Base-by-base conservation (phyloP, 2,797 vertebrate species). In the Mastacembelus armatus region DNA sequence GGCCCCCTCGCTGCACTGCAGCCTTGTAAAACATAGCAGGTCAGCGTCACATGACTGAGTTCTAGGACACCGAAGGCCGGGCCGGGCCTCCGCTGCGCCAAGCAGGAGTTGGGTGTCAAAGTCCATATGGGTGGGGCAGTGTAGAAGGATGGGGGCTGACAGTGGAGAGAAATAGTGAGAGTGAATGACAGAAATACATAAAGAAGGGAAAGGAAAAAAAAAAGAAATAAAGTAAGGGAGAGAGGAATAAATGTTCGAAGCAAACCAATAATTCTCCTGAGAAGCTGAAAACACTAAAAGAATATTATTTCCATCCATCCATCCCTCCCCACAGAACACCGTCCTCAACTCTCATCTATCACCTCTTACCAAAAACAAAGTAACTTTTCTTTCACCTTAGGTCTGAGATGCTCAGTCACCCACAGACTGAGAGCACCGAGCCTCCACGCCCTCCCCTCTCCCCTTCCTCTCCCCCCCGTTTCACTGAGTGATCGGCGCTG, bases 11-110 rank as follows among this genome's bases (percentile, higher is more conserved):
- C 71, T 79, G 77, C 81, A 57, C 81, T 54, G 78, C 82, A 78
- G 81, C 80, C 88, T 89, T 89, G 90, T 91, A 89, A 90, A 91
- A 90, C 91, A 89, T 84, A 71, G 85, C 83, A 78, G 90, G 87
- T 90, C 88, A 84, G 81, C 21, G 51, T 90, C 88, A 92, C 83
- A 85, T 89, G 89, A 91, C 86, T 77, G 47, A 80, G 89, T 84
- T 88, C 85, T 81, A 84, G 80, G 82, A 87, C 78, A 52, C 77
- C 24, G 74, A 56, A 52, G 63, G 78, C 73, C 42, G 69, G 71
- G 45, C 59, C 30, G 38, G 49, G 67, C 63, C 43, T 68, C 52
- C 49, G 70, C 73, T 22, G 58, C 10, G 29, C 73, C 15, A 52
- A 57, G 81, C 59, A 35, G 67, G 83, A 63, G 73, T 74, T 78